Conservation (phyloP, 2,113 vertebrate species). For the Chaetodon trifascialis region DNA sequence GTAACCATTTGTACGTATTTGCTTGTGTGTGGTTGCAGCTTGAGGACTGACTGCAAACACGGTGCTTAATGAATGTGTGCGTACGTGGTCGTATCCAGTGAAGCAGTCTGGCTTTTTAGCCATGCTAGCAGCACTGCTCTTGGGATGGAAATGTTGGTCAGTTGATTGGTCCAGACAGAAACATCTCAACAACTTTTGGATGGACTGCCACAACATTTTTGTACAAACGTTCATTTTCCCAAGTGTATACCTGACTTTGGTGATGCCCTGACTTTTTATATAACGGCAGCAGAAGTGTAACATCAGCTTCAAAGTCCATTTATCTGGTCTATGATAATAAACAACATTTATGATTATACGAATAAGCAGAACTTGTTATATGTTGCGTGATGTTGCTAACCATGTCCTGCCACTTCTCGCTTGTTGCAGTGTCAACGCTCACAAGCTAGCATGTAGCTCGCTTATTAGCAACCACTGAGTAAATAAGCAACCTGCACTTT, state of each 20-base stretch:
- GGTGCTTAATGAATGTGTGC: conserved; percentile 2
- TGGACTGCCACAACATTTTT: background rate
- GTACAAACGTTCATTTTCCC: background rate
- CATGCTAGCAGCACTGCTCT: background rate
- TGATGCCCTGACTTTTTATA: background rate
- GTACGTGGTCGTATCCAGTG: conserved; percentile 4
- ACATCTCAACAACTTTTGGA: background rate
- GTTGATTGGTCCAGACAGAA: background rate
- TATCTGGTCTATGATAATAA: background rate
- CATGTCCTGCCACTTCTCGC: background rate
- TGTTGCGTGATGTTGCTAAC: too few relatives aligned
- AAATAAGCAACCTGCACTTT: too few relatives aligned
- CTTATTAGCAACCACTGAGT: background rate
- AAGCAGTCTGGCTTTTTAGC: conserved; percentile 1
- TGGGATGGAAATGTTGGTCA: background rate
- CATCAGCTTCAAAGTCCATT: background rate
- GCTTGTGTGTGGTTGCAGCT: conserved; percentile 15
- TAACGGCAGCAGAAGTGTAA: background rate
- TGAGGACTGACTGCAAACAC: conserved; percentile 26
- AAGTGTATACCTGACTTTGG: background rate
- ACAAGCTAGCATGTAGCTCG: background rate
- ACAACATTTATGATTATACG: background rate
- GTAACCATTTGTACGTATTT: conserved; percentile 18
- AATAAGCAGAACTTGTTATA: too few relatives aligned
- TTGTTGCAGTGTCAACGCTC: background rate